Evolutionary conservation across 2,888 invertebrate genomes (phyloP), one percentile per base, ranked within the genome.

Genomic region (Aelia acuminata): DNA sequence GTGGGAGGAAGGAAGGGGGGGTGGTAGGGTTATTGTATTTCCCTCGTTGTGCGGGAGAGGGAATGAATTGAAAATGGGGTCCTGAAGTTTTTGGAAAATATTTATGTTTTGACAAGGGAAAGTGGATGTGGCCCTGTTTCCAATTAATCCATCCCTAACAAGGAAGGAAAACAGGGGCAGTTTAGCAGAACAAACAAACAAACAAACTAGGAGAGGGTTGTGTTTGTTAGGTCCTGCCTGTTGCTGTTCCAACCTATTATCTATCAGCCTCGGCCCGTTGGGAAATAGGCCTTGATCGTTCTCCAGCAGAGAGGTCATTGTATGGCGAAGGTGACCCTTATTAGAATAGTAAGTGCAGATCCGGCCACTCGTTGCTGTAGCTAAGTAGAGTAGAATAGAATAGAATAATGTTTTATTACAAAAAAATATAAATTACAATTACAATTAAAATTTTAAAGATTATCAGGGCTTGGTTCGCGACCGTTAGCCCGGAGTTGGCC

Each of bases 111-210:
- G 85, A 49, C 85, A 85, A n/a, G 48, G 10, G 53, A 7, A 26
- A 57, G 49, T 1, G 20, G 3, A 31, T 11, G 10, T 48, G 39
- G 20, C 31, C 53, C 8, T 85, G 85, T 85, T 48, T 85, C 49
- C 48, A 85, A 85, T 85, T 85, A 85, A 85, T 85, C 85, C 85
- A 49, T 50, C 50, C 31, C 35, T 49, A 57, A 47, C 88, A 53
- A 47, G 70, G 84, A 84, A 84, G 70, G 85, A 89, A 89, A 89
- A 89, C 89, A 89, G 53, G 39, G 43, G 47, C 84, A 57, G 87
- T 89, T 89, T 88, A 88, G 87, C 85, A 87, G 84, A 75, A 50
- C 88, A 89, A 89, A 89, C 89, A n/a, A n/a, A n/a, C n/a, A n/a
- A n/a, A n/a, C n/a, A n/a, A n/a, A 89, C 31, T 1, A 7, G 57